Conservation (phyloP, 2,113 vertebrate species). For the Isurus oxyrinchus region DNA sequence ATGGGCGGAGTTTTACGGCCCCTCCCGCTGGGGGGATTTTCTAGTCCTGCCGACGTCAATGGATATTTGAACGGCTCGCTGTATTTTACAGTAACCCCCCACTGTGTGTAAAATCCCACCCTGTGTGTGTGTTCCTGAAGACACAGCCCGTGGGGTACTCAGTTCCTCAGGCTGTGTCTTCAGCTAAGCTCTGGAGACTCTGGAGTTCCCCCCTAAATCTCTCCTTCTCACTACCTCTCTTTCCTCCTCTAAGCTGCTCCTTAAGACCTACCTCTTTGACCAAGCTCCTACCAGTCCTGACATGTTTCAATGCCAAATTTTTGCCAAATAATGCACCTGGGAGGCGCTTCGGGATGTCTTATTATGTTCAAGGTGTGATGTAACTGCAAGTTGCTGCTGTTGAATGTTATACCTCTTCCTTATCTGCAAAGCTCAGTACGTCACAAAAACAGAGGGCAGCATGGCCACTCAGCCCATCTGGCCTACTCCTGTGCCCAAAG, state of each 20-base stretch:
- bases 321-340: neutral
- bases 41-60: too few species aligned
- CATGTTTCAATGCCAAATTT: too few species aligned
- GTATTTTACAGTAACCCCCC: too few species aligned
- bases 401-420: neutral
- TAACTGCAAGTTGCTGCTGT: neutral
- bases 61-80: too few species aligned
- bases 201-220: neutral
- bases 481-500: neutral
- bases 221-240: neutral
- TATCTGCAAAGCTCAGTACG: neutral
- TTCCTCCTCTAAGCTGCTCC: neutral
- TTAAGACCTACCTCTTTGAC: neutral
- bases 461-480: neutral
- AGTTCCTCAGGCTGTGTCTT: too few species aligned
- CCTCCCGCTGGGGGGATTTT: too few species aligned
- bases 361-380: neutral
- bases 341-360: too few species aligned
- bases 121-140: too few species aligned
- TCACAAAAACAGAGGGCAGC: neutral
- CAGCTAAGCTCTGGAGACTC: too few species aligned
- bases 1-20: too few species aligned
- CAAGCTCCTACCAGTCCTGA: neutral
- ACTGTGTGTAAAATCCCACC: too few species aligned
- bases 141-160: too few species aligned